phyloP scores from a whole-genome alignment of 2,888 invertebrate genomes.

The Bhutanitis thaidina region DNA sequence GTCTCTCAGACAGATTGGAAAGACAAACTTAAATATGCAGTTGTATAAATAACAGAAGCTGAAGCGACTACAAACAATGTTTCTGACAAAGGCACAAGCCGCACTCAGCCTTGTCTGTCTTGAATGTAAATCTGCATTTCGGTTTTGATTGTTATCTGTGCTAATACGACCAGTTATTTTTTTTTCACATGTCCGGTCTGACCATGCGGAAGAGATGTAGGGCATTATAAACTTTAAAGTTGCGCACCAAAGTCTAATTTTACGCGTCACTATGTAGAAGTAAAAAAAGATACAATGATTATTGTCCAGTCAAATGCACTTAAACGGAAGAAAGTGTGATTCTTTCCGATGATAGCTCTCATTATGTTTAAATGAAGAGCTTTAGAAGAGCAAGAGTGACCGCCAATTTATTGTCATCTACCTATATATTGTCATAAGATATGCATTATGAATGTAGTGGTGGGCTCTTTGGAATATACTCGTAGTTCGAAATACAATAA shows the following conservation, averaged over 20 bases:
- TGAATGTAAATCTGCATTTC: conserved; percentile 56
- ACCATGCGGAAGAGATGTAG: conserved; percentile 21
- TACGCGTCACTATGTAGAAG: neutral
- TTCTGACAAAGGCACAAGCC: conserved; percentile 29
- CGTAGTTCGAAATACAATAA: neutral
- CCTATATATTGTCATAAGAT: conserved; percentile 1
- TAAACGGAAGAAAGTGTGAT: conserved; percentile 42
- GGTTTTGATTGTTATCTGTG: conserved; percentile 68
- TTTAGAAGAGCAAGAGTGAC: conserved; percentile 25
- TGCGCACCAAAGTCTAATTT: conserved; percentile 20
- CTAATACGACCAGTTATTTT: conserved; percentile 47
- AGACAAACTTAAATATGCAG: conserved; percentile 1
- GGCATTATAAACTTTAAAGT: conserved; percentile 18
- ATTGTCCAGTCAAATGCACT: conserved; percentile 45
- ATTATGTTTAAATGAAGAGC: conserved; percentile 30
- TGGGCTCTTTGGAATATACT: neutral
- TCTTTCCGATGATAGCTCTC: conserved; percentile 29
- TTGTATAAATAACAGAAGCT: conserved; percentile 1
- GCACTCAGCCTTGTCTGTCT: conserved; percentile 30
- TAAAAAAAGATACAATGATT: conserved; percentile 41
- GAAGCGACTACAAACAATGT: conserved; percentile 1
- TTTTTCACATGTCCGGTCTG: conserved; percentile 47
- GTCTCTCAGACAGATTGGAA: neutral
- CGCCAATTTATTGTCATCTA: conserved; percentile 7
- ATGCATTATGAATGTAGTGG: neutral